Evolutionary conservation across 2,797 vertebrate species (phyloP), one percentile per base, ranked within the genome.

Genomic region (Labroides dimidiatus): DNA sequence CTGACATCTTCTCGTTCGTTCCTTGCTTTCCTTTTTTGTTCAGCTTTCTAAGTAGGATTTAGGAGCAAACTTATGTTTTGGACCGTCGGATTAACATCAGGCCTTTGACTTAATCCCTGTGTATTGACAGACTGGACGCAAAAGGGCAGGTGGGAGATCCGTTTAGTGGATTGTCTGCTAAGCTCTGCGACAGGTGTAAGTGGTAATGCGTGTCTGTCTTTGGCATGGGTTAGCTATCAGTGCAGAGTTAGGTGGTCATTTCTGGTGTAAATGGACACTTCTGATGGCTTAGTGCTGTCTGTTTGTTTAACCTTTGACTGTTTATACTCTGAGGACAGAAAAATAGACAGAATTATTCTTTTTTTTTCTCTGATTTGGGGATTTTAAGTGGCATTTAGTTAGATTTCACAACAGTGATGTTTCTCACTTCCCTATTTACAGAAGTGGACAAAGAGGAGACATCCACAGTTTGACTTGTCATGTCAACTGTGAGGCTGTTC

Each of bases 131-230:
- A 66, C 77, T 27, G 77, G 64, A 80, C 61, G 23, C 77, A 68
- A 51, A 50, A 69, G 72, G 72, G 48, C 80, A 85, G 75, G 67
- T 83, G 53, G 76, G 45, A 72, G 73, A 89, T 87, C 90, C 75
- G 43, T 78, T 89, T 75, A 89, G 81, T 3, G 30, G 84, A 59
- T 72, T 67, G 83, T 70, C 81, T 58, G 39, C 69, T 88, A 90
- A 91, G 76, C 82, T 80, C 60, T 63, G 41, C 64, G 6, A 84
- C 90, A 91, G 87, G 90, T 92, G 93, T 88, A 87, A 82, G 80
- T 80, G 72, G 74, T 75, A 80, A 72, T 68, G 64, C 59, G 8
- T 78, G 78, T 85, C 66, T 78, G 75, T 53, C 62, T 53, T 15
- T 57, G 66, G 71, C 52, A 9, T 53, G 72, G 79, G 68, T 82